These are phyloP conservation scores for Hepsetus odoe DNA, from an alignment of 2,113 vertebrate species.

Conservation along the genomic window DNA sequence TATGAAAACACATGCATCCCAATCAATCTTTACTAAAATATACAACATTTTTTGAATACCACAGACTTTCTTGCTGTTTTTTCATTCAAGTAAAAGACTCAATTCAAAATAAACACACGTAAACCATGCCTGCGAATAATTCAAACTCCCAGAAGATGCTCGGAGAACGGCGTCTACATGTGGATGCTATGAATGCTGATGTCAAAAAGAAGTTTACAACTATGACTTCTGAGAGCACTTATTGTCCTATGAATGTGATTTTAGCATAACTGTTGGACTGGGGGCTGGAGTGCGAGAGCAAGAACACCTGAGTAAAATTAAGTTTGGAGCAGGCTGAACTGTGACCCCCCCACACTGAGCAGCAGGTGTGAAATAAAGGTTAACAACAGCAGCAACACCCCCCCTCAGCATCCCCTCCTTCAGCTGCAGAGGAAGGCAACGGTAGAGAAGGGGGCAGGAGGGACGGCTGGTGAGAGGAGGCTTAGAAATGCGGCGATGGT, in stretches of 20 bases:
- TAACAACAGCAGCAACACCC: constrained; percentile 66
- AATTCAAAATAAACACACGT: neutral
- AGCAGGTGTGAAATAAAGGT: constrained; percentile 80
- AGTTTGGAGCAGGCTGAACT: constrained; percentile 71
- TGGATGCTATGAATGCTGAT: neutral
- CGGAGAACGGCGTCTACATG: constrained; percentile 9
- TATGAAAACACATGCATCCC: too few relatives aligned
- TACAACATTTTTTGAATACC: too few relatives aligned
- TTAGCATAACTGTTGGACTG: constrained; percentile 32
- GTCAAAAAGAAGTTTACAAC: constrained; percentile 10
- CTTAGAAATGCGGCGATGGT: constrained; percentile 55
- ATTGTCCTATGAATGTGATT: constrained; percentile 5
- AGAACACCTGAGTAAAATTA: constrained; percentile 77
- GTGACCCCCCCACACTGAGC: constrained; percentile 70
- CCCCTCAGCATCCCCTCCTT: constrained; percentile 41
- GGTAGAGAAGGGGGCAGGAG: constrained; percentile 41
- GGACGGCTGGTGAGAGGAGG: constrained; percentile 28
- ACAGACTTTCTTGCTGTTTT: too few relatives aligned
- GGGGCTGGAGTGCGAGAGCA: constrained; percentile 60
- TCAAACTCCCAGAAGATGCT: neutral
- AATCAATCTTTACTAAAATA: too few relatives aligned
- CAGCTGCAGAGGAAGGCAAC: constrained; percentile 38
- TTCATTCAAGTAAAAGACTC: neutral
- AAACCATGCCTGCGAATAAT: neutral
- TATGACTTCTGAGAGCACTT: neutral